A percentile compares a stretch with the other conserved stretches of the same genome.
These are phyloP conservation scores for Diplodus sargus DNA, from an alignment of 2,797 vertebrate genomes.

Conservation along the genomic window DNA sequence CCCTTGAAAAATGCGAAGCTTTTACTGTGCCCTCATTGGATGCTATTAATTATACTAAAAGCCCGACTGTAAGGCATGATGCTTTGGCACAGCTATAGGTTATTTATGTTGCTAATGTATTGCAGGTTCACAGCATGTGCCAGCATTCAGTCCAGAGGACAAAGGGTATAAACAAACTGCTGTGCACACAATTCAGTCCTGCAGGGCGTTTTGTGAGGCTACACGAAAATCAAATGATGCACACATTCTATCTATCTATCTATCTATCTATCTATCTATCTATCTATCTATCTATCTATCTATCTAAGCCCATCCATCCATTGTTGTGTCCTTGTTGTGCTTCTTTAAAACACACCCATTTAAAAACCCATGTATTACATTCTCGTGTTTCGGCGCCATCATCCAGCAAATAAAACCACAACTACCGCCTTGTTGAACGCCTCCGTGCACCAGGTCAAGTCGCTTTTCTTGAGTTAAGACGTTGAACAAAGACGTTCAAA, in stretches of 20 bases:
- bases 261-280: not conserved
- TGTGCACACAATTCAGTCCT: conserved; percentile 32
- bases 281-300: not conserved
- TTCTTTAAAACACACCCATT: too few species aligned
- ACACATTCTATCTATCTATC: conserved; percentile 10
- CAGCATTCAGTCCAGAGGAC: conserved; percentile 55
- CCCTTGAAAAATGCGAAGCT: conserved; percentile 63
- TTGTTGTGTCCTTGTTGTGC: too few species aligned
- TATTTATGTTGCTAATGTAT: conserved; percentile 69
- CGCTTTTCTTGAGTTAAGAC: too few species aligned
- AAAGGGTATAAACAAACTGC: conserved; percentile 37
- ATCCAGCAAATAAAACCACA: too few species aligned
- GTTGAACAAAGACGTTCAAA: too few species aligned
- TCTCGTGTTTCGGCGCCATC: too few species aligned
- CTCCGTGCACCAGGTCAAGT: too few species aligned
- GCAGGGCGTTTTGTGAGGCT: conserved; percentile 7
- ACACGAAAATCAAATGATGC: not conserved
- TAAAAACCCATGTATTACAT: too few species aligned
- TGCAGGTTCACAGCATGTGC: conserved; percentile 50
- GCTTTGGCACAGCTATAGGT: conserved; percentile 50
- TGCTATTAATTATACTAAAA: conserved; percentile 75
- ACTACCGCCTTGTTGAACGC: too few species aligned
- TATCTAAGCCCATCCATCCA: not conserved
- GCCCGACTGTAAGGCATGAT: conserved; percentile 41
- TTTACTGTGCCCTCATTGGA: conserved; percentile 61